Evolutionary conservation across 2,888 invertebrate species (phyloP), one percentile per base, ranked within the genome.

Genomic region (Brachypterus glaber): DNA sequence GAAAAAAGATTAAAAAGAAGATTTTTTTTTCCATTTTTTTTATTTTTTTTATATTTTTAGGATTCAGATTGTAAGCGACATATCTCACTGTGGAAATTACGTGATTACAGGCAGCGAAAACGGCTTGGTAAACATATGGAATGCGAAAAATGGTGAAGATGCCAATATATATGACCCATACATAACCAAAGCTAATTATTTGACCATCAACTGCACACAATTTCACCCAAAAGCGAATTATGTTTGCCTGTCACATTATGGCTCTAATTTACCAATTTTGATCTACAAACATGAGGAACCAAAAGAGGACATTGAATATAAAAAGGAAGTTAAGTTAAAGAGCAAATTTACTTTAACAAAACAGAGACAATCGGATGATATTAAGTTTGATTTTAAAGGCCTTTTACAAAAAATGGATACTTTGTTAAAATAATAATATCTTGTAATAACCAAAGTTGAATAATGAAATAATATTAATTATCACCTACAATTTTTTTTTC

Each of bases 61-160:
- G 42, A 61, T 71, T 29, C 71, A 75, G 55, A 68, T 72, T 7
- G 65, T 66, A 35, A 72, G 75, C 43, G 68, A 69, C 26, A 62
- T 79, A 33, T 72, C 76, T 4, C 74, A 77, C 0, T 82, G 81
- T 58, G 78, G 79, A 5, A 69, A 68, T 15, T 68, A 74, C 40
- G 64, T 81, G 17, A 62, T 79, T 35, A 67, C 73, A 33, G 77
- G 77, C 2, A 72, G 75, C 49, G 79, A 80, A 54, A 74, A 79
- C 56, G 72, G 74, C 12, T 63, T 63, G 11, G 59, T 77, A 3
- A 72, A 71, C 50, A 69, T 75, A 4, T 82, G 81, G 80, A 72
- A 74, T 53, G 60, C 72, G 11, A 73, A 77, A 47, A 74, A 72
- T 30, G 77, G 77, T n/a, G n/a, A n/a, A n/a, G n/a, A n/a, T n/a